These are phyloP conservation scores for Ictidomys tridecemlineatus DNA, from an alignment of 2,113 vertebrate genomes.

Conservation along the genomic window DNA sequence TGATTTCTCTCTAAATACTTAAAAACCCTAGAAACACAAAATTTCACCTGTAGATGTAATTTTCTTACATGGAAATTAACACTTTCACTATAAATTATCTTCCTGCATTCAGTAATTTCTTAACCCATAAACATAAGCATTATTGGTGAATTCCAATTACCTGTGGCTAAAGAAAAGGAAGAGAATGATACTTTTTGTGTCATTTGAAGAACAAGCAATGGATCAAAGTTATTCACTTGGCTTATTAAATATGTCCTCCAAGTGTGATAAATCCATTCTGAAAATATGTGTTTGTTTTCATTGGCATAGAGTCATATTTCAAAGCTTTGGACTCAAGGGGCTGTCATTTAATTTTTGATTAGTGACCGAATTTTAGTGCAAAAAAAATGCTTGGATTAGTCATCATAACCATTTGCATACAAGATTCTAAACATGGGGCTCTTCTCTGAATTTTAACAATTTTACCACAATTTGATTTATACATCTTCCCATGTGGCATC, in stretches of 20 bases:
- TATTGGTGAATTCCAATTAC: background rate
- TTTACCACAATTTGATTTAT: background rate
- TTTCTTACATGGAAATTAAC: background rate
- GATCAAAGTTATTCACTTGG: background rate
- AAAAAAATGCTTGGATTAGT: background rate
- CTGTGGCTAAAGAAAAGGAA: background rate
- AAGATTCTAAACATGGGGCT: background rate
- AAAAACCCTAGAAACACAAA: constrained; percentile 39
- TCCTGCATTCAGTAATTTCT: background rate
- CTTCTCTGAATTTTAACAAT: background rate
- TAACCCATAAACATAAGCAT: background rate
- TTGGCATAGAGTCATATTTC: background rate
- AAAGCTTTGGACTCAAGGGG: background rate
- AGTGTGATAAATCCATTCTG: background rate
- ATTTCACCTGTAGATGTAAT: background rate
- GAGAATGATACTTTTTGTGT: background rate
- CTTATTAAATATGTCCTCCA: background rate
- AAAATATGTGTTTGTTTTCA: constrained; percentile 17
- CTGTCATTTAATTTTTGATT: constrained; percentile 24
- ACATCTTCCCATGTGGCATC: background rate
- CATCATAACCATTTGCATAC: background rate
- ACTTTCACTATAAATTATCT: background rate
- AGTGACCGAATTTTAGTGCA: constrained; percentile 10
- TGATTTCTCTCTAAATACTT: constrained; percentile 21
- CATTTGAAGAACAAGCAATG: constrained; percentile 9